These are phyloP conservation scores for Hemichromis elongatus DNA, from an alignment of 2,113 vertebrate genomes.

Conservation along the genomic window DNA sequence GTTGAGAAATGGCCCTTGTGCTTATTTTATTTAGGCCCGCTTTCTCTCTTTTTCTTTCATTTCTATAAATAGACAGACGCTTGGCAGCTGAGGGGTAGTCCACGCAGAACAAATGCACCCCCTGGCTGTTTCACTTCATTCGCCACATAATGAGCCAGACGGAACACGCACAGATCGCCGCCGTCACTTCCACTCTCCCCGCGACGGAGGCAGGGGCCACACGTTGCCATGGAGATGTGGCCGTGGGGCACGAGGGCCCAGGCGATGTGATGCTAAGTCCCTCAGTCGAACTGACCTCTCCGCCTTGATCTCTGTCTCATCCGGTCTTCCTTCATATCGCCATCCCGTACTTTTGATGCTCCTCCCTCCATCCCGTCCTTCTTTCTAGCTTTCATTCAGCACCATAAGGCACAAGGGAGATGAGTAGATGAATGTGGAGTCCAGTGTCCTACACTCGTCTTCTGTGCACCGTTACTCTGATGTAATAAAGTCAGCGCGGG, in stretches of 20 bases:
- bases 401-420: neutral
- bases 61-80: slow-evolving; percentile 68
- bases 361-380: neutral
- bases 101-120: slow-evolving; percentile 72
- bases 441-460: neutral
- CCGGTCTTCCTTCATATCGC: neutral
- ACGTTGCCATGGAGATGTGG: slow-evolving; percentile 51
- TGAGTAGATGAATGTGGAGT: neutral
- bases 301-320: neutral
- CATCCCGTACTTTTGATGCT: neutral
- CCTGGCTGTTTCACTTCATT: slow-evolving; percentile 67
- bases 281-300: neutral
- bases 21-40: slow-evolving; percentile 35
- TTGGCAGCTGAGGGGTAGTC: slow-evolving; percentile 70
- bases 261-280: neutral
- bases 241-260: neutral
- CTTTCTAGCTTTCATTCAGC: neutral
- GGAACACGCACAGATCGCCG: slow-evolving; percentile 41
- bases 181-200: slow-evolving; percentile 49
- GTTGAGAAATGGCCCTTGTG: slow-evolving; percentile 22
- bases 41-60: slow-evolving; percentile 21
- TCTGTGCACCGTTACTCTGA: neutral
- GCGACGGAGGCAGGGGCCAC: slow-evolving; percentile 28
- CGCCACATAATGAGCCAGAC: slow-evolving; percentile 65
- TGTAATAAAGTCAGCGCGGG: slow-evolving; percentile 27